Percentiles rank a stretch among this genome's conserved stretches.
Evolutionary conservation across 2,797 vertebrate genomes (phyloP).

Genomic region (Urophycis tenuis): DNA sequence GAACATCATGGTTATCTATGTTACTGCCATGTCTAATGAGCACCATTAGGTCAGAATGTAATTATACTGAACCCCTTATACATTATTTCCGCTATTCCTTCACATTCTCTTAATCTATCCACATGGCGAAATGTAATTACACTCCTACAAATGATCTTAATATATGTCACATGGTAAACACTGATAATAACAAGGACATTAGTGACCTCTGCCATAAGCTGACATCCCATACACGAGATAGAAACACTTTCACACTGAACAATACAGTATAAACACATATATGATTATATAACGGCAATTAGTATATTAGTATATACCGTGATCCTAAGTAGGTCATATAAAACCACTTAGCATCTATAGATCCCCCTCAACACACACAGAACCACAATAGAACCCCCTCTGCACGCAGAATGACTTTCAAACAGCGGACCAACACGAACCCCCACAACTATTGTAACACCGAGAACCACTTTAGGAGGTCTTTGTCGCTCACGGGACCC

Average conservation of each 20-base stretch:
- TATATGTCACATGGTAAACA: not conserved
- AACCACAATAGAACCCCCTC: not conserved
- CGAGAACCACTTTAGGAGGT: not conserved
- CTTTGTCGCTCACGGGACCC: not conserved
- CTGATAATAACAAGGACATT: not conserved
- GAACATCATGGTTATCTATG: no score
- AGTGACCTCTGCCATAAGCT: not conserved
- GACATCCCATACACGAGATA: not conserved
- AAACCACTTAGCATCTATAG: not conserved
- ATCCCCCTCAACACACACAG: not conserved
- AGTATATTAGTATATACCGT: not conserved
- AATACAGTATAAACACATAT: not conserved
- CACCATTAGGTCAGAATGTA: not conserved
- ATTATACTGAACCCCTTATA: not conserved
- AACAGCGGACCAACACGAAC: not conserved
- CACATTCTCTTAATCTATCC: not conserved
- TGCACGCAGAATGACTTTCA: not conserved
- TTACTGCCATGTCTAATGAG: not conserved
- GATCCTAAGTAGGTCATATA: not conserved
- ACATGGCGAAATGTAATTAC: not conserved
- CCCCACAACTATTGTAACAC: not conserved
- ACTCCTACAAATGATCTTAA: not conserved
- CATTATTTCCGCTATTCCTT: not conserved
- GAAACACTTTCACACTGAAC: not conserved
- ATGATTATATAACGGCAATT: not conserved